Evolutionary conservation across 2,888 invertebrate genomes (phyloP).

Genomic region (Leptopilina myrica): DNA sequence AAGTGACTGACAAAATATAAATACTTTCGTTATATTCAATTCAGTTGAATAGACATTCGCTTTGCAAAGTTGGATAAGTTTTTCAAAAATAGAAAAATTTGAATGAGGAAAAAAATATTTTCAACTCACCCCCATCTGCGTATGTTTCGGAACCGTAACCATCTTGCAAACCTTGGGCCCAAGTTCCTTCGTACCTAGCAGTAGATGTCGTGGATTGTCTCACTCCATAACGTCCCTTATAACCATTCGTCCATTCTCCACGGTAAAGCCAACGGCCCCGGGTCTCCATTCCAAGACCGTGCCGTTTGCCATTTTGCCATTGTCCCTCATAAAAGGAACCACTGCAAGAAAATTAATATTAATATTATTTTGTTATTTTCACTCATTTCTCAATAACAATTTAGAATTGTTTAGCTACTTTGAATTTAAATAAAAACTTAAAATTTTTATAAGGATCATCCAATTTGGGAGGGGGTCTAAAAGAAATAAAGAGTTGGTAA

Average conservation of each 20-base stretch:
- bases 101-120: not conserved
- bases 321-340: slow-evolving; percentile 98
- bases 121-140: slow-evolving; percentile 95
- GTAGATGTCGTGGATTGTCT: slow-evolving; percentile 96
- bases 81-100: not conserved
- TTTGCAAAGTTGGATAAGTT: too few relatives aligned
- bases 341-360: slow-evolving; percentile 77
- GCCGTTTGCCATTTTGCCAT: slow-evolving; percentile 99
- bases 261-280: slow-evolving; percentile 98
- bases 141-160: slow-evolving; percentile 99
- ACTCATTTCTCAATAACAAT: too few relatives aligned
- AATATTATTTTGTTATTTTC: too few relatives aligned
- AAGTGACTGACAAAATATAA: too few relatives aligned
- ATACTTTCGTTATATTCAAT: too few relatives aligned
- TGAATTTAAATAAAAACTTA: too few relatives aligned
- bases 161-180: slow-evolving; percentile 99
- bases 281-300: slow-evolving; percentile 98
- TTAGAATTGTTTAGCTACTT: too few relatives aligned
- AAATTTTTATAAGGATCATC: too few relatives aligned
- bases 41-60: too few relatives aligned
- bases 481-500: too few relatives aligned
- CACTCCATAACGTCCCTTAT: slow-evolving; percentile 98
- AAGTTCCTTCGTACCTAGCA: slow-evolving; percentile 98
- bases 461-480: too few relatives aligned
- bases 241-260: slow-evolving; percentile 99